phyloP scores from a whole-genome alignment of 2,113 vertebrate genomes.

The Pteropus alecto region DNA sequence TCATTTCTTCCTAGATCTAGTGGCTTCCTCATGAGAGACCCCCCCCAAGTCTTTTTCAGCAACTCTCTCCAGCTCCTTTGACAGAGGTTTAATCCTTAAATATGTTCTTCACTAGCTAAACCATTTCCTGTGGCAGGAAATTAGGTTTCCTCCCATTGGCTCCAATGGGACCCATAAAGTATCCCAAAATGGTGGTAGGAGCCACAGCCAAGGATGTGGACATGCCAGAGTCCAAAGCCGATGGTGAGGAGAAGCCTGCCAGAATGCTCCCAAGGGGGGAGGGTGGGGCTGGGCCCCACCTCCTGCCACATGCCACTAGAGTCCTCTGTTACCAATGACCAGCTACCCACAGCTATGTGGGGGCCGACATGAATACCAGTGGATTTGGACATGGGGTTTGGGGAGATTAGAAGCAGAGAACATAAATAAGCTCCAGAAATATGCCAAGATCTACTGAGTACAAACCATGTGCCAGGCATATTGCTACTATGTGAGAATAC shows the following conservation, averaged over 20 bases:
- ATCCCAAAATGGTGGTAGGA: constrained; percentile 3
- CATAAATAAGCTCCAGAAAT: background rate
- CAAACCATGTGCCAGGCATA: rapidly evolving
- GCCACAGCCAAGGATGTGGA: constrained; percentile 17
- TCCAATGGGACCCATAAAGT: constrained; percentile 27
- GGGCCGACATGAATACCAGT: background rate
- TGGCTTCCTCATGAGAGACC: background rate
- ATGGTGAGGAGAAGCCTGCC: background rate
- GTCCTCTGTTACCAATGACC: background rate
- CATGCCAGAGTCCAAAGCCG: background rate
- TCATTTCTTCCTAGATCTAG: background rate
- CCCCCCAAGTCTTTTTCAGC: constrained; percentile 14
- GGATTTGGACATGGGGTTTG: background rate
- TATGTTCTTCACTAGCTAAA: constrained; percentile 38
- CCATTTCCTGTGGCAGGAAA: constrained; percentile 65
- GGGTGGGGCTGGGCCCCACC: background rate
- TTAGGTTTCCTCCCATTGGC: constrained; percentile 65
- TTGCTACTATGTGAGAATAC: rapidly evolving
- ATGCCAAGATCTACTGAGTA: background rate
- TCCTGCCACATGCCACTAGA: background rate
- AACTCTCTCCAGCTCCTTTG: background rate
- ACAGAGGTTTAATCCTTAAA: constrained; percentile 17
- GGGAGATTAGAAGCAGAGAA: background rate
- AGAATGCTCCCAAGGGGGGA: background rate
- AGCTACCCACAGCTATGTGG: background rate